Conservation (phyloP, 2,797 vertebrate species). For the Picus viridis region DNA sequence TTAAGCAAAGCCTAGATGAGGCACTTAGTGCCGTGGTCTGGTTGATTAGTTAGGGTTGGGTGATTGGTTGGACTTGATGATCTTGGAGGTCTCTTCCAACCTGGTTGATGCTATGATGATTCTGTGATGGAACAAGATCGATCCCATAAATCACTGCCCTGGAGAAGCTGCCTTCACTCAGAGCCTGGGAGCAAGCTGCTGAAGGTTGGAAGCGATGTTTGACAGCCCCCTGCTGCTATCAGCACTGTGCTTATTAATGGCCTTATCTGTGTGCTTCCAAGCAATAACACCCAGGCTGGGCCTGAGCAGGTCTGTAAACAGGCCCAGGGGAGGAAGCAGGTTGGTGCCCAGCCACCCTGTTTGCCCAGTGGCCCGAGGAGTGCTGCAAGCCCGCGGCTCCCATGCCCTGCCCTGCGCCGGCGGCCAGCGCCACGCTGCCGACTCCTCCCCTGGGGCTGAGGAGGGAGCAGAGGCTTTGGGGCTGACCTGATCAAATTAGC, state of each 20-base stretch:
- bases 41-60: too few relatives aligned
- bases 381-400: background rate
- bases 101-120: too few relatives aligned
- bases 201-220: background rate
- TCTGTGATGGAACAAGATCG: background rate
- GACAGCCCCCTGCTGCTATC: background rate
- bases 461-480: background rate
- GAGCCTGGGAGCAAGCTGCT: background rate
- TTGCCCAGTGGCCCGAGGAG: conserved; percentile 38
- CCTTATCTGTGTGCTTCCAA: conserved; percentile 12
- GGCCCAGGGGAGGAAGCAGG: conserved; percentile 18
- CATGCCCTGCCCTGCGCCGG: conserved; percentile 47
- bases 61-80: too few relatives aligned
- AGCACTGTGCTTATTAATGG: background rate
- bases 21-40: too few relatives aligned
- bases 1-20: too few relatives aligned
- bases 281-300: background rate
- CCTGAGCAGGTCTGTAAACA: conserved; percentile 47
- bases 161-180: background rate
- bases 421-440: fast-evolving
- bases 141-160: background rate
- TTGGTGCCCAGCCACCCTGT: background rate
- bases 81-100: too few relatives aligned
- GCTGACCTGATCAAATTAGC: background rate
- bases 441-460: background rate